Evolutionary conservation across 2,113 vertebrate species (phyloP).

Genomic region (Trochalopteron elliotii): DNA sequence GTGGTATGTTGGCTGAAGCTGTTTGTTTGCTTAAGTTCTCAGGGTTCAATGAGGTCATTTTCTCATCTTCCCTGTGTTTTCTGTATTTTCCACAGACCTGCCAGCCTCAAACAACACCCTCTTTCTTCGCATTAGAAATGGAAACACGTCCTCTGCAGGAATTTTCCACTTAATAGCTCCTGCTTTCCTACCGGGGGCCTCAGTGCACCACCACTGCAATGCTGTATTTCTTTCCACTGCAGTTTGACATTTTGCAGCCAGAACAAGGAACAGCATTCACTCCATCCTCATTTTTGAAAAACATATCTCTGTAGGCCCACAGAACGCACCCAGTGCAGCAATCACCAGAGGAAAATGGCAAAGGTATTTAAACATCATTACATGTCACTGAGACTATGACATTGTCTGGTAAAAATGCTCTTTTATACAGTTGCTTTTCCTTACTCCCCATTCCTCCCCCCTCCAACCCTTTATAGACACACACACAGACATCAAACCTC

Average conservation of each 20-base stretch:
- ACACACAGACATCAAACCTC: background rate
- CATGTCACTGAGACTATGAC: slow-evolving; percentile 2
- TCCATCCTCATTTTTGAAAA: slow-evolving; percentile 50
- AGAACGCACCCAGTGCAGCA: slow-evolving; percentile 37
- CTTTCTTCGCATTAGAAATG: slow-evolving; percentile 83
- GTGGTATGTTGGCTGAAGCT: slow-evolving; percentile 32
- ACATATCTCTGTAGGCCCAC: background rate
- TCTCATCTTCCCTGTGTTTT: slow-evolving; percentile 77
- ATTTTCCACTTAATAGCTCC: slow-evolving; percentile 83
- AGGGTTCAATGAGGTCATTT: slow-evolving; percentile 77
- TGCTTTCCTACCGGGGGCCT: slow-evolving; percentile 78
- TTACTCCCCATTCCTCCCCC: background rate
- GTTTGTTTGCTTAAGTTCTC: slow-evolving; percentile 72
- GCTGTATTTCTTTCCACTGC: slow-evolving; percentile 83
- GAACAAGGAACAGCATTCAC: slow-evolving; percentile 78
- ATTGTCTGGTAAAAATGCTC: slow-evolving; percentile 5
- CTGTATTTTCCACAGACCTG: slow-evolving; percentile 76
- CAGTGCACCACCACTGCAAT: slow-evolving; percentile 75
- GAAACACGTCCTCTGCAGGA: slow-evolving; percentile 82
- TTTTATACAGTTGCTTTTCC: background rate
- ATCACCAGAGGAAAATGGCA: slow-evolving; percentile 2
- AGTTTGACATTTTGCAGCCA: slow-evolving; percentile 75
- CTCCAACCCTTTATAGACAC: background rate
- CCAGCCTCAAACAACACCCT: slow-evolving; percentile 80
- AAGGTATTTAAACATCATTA: slow-evolving; percentile 52